Conservation (phyloP, 2,888 invertebrate genomes). For the Idaea straminata region DNA sequence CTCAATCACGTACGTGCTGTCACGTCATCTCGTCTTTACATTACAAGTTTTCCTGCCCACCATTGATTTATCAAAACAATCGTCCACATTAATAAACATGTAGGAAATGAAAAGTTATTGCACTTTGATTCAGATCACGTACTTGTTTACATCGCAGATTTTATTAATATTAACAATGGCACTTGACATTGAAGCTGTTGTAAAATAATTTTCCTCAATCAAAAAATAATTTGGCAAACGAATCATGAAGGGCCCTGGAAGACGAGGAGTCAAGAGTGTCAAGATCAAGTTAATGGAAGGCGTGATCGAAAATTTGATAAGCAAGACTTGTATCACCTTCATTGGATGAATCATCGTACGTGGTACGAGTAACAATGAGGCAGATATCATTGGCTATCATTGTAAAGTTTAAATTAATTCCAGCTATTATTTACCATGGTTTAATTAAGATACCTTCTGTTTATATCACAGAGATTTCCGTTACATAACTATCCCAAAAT, state of each 20-base stretch:
- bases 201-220: slow-evolving; percentile 49
- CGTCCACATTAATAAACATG: not conserved
- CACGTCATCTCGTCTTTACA: not conserved
- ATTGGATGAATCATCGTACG: slow-evolving; percentile 15
- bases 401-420: slow-evolving; percentile 3
- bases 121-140: not conserved
- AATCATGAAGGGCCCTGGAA: slow-evolving; percentile 37
- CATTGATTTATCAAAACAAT: slow-evolving; percentile 7
- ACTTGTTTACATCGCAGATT: not conserved
- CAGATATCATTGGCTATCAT: slow-evolving; percentile 2
- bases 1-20: not conserved
- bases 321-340: slow-evolving; percentile 18
- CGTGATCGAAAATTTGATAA: slow-evolving; percentile 30
- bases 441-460: not conserved
- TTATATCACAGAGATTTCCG: too few relatives aligned
- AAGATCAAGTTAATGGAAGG: slow-evolving; percentile 30
- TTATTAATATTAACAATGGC: slow-evolving; percentile 12
- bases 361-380: not conserved
- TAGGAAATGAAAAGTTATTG: not conserved
- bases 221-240: slow-evolving; percentile 45
- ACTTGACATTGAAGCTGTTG: slow-evolving; percentile 40
- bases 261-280: slow-evolving; percentile 28
- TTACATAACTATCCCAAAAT: not conserved
- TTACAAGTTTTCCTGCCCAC: slow-evolving; percentile 22
- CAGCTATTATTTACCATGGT: not conserved